Percentiles rank a stretch among this genome's conserved stretches.
These are phyloP conservation scores for Onthophagus taurus DNA, from an alignment of 1,140 invertebrate species.

Conservation along the genomic window DNA sequence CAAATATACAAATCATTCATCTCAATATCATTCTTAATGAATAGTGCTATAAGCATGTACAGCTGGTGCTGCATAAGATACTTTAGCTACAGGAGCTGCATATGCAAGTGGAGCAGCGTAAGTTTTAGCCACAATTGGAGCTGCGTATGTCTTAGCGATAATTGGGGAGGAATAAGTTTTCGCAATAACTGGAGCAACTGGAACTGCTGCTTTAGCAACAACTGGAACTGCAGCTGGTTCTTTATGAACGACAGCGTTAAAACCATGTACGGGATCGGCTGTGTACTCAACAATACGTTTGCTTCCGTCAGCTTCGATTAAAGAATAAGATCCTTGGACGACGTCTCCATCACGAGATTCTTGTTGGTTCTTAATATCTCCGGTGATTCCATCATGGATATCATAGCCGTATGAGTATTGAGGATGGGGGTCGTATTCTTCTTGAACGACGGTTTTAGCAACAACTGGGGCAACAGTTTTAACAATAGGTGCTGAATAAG, in stretches of 20 bases:
- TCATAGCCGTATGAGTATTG: slow-evolving; percentile 43
- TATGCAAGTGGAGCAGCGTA: slow-evolving; percentile 4
- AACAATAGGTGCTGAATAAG: slow-evolving; percentile 29
- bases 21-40: too few species aligned
- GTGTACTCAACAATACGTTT: slow-evolving; percentile 33
- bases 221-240: slow-evolving; percentile 40
- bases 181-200: slow-evolving; percentile 5
- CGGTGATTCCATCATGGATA: slow-evolving; percentile 45
- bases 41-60: too few species aligned
- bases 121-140: not conserved
- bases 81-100: slow-evolving; percentile 5
- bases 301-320: slow-evolving; percentile 7
- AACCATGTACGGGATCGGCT: slow-evolving; percentile 31
- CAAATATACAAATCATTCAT: too few species aligned
- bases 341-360: slow-evolving; percentile 32
- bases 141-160: slow-evolving; percentile 6
- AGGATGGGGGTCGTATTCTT: slow-evolving; percentile 20
- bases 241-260: slow-evolving; percentile 41
- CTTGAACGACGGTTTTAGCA: slow-evolving; percentile 30
- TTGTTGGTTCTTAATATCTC: slow-evolving; percentile 46
- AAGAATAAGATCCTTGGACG: slow-evolving; percentile 31
- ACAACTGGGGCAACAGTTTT: slow-evolving; percentile 24
- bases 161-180: slow-evolving; percentile 1
- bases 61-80: not conserved
- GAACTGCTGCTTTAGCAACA: slow-evolving; percentile 12